Conservation (phyloP, 2,797 vertebrate genomes). For the Notolabrus celidotus region DNA sequence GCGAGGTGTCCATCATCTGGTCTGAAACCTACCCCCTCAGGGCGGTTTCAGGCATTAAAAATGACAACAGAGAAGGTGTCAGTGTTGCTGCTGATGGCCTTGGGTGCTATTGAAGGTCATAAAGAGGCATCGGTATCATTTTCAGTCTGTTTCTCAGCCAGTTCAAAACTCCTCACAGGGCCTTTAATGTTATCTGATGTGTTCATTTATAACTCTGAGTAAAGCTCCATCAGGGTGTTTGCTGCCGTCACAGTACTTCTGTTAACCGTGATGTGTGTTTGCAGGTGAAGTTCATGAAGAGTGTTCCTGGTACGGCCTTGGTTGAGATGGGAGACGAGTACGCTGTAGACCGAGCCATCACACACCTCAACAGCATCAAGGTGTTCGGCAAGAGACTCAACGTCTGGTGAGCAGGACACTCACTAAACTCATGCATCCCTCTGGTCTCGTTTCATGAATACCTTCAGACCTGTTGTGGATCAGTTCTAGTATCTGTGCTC, state of each 20-base stretch:
- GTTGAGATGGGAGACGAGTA: constrained; percentile 99
- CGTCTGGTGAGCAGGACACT: constrained; percentile 89
- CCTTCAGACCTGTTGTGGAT: not conserved
- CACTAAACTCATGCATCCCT: not conserved
- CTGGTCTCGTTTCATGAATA: not conserved
- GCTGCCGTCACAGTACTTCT: not conserved
- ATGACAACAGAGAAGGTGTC: too few relatives aligned
- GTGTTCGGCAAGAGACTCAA: constrained; percentile 97
- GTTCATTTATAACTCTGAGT: not conserved
- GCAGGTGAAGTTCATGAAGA: constrained; percentile 99
- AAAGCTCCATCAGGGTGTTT: not conserved
- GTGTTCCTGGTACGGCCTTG: constrained; percentile 94
- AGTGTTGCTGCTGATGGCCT: too few relatives aligned
- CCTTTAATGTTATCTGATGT: too few relatives aligned
- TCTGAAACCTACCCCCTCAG: too few relatives aligned
- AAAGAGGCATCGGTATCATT: too few relatives aligned
- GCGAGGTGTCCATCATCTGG: too few relatives aligned
- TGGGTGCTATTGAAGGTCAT: too few relatives aligned
- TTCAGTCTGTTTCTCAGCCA: too few relatives aligned
- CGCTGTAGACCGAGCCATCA: constrained; percentile 96
- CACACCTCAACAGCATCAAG: constrained; percentile 97
- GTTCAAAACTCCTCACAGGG: too few relatives aligned
- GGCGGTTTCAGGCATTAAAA: too few relatives aligned
- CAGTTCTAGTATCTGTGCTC: too few relatives aligned
- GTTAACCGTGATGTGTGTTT: constrained; percentile 15